Evolutionary conservation across 2,113 vertebrate genomes (phyloP), one percentile per base, ranked within the genome.

Genomic region (Urocolius indicus): DNA sequence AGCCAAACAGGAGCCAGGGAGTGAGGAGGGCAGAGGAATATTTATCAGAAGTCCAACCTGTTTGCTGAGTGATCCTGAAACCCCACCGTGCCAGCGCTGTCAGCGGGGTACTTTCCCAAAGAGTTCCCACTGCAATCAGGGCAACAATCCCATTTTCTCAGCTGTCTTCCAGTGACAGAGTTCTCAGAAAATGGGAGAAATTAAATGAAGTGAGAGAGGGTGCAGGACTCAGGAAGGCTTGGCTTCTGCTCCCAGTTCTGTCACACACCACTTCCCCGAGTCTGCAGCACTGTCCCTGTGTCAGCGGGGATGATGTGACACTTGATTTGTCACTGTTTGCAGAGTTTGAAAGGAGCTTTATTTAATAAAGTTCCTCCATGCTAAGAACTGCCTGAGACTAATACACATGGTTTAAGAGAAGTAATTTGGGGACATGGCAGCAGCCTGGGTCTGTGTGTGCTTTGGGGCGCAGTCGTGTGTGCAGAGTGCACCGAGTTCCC

Each of bases 321-420:
- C 88, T 95, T 30, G 62, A 95, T 87, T 95, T 76, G 52, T 82
- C 45, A n/a, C 77, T 90, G 94, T 90, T 94, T 93, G 81, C 79
- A 82, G 84, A 96, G 84, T 83, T 92, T 80, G 74, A 92, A 97
- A 97, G 79, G 52, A 90, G 90, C 73, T 97, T 97, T 41, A 41
- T 41, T 96, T 96, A 95, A 95, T 96, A 93, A 94, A 92, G 76
- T 91, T 91, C 71, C 88, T 79, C 32, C 54, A 5, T 52, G 74
- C 90, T 95, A 96, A 95, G 93, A 86, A 84, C 84, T 32, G 78
- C 92, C 83, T 41, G 21, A 66, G 62, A 95, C 92, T 91, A 96
- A 96, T 96, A 96, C 94, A 90, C 92, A 95, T 0, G 13, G 66
- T 95, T 92, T 95, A 92, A 79, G 79, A 22, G 36, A 94, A 96